Percentiles rank a stretch among this genome's conserved stretches.
Conservation (phyloP, 2,888 invertebrate genomes). For the Ochropleura plecta region DNA sequence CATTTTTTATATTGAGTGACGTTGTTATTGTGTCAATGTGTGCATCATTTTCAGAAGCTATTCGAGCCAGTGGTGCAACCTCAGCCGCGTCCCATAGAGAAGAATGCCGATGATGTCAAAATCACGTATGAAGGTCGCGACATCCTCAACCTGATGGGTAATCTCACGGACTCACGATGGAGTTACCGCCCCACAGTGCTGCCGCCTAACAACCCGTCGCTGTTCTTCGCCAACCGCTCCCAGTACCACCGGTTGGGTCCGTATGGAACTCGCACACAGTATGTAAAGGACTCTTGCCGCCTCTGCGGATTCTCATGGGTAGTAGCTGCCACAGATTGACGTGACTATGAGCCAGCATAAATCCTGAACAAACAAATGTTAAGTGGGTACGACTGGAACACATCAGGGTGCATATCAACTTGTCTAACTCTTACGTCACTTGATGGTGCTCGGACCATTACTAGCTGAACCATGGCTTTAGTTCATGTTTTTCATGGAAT, state of each 20-base stretch:
- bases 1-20: constrained; percentile 12
- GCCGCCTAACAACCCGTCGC: constrained; percentile 90
- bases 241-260: constrained; percentile 91
- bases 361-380: constrained; percentile 82
- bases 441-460: constrained; percentile 74
- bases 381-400: constrained; percentile 84
- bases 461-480: constrained; percentile 75
- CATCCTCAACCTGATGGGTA: constrained; percentile 90
- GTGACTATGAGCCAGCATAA: constrained; percentile 77
- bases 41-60: constrained; percentile 82
- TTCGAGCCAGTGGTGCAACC: constrained; percentile 86
- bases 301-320: constrained; percentile 89
- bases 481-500: constrained; percentile 70
- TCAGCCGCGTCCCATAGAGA: constrained; percentile 85
- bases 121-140: constrained; percentile 89
- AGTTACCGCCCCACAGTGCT: constrained; percentile 89
- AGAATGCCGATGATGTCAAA: constrained; percentile 82
- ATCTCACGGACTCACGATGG: constrained; percentile 90
- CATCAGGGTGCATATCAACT: constrained; percentile 84
- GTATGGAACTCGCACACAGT: constrained; percentile 90
- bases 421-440: constrained; percentile 75
- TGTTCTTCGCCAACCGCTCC: constrained; percentile 92
- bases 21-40: constrained; percentile 37
- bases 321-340: constrained; percentile 87
- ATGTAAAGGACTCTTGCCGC: constrained; percentile 89